Percentiles rank a stretch among this genome's conserved stretches.
Conservation (phyloP, 2,797 vertebrate species). For the Amniataba percoides region DNA sequence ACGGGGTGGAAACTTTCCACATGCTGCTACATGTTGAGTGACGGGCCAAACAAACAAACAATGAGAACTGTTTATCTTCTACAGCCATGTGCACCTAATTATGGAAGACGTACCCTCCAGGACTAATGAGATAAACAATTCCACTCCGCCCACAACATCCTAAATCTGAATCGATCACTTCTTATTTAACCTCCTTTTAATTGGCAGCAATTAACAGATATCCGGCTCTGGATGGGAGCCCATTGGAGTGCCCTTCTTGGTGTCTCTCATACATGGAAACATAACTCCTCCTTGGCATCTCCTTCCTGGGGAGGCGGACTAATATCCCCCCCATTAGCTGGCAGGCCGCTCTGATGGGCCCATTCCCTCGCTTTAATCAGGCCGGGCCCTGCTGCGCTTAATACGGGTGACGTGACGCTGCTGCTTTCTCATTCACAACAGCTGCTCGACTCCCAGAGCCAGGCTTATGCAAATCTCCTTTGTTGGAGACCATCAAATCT, state of each 20-base stretch:
- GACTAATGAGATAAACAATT: conserved; percentile 82
- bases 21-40: conserved; percentile 68
- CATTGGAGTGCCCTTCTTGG: conserved; percentile 63
- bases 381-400: conserved; percentile 78
- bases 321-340: conserved; percentile 77
- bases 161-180: conserved; percentile 79
- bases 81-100: conserved; percentile 80
- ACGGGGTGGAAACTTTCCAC: conserved; percentile 67
- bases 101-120: conserved; percentile 67
- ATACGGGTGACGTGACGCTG: conserved; percentile 81
- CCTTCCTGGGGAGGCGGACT: conserved; percentile 72
- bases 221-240: conserved; percentile 74
- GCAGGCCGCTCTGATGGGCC: conserved; percentile 73
- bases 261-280: conserved; percentile 71
- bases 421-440: conserved; percentile 86
- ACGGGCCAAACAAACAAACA: conserved; percentile 82
- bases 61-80: conserved; percentile 79
- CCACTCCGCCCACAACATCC: conserved; percentile 76
- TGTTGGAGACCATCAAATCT: conserved; percentile 84
- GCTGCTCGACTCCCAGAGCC: conserved; percentile 85
- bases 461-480: conserved; percentile 87
- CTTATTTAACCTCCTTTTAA: conserved; percentile 80
- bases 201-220: conserved; percentile 78
- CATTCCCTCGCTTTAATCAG: conserved; percentile 83
- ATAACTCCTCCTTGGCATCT: conserved; percentile 82